Base-by-base conservation (phyloP, 2,888 invertebrate genomes). In the Heliconius hortense region DNA sequence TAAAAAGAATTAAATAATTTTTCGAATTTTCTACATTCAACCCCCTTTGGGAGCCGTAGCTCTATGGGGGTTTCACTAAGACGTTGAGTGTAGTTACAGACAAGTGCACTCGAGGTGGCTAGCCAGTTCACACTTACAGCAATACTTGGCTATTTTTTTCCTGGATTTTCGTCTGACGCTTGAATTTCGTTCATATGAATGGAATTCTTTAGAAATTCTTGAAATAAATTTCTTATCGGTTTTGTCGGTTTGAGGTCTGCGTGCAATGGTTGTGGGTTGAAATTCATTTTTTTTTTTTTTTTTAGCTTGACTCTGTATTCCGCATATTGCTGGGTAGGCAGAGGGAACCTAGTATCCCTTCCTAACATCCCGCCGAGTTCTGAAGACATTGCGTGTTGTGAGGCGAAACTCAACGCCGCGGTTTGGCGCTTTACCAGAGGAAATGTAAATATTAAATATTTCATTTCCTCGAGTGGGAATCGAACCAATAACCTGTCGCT, bases 71-170 rank as follows among this genome's bases (percentile, higher is more conserved):
- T 69, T 35, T 1, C 56, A 69, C 69, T 31, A 69, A 69, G 69
- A 69, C 31, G 69, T 15, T 56, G 53, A 74, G 74, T 68, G 64
- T 71, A 75, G 74, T 71, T 75, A 43, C 74, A 75, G 70, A 75
- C 74, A 53, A 69, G 69, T n/a, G 71, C 59, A 43, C 74, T 75
- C 21, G 64, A 75, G 63, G 70, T 59, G 70, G 74, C 74, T 74
- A 74, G 74, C 69, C 74, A 53, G 43, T 62, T 68, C 35, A 31
- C 62, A 69, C 24, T 53, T 64, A 74, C 35, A 69, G 28, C 69
- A 35, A 70, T 48, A 60, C 70, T 60, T 53, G 26, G 11, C 48
- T 31, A 53, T 53, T 53, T 69, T 28, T 53, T 53, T 28, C 53
- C 68, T 31, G 13, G 53, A 15, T 56, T 31, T 56, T 69, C 15